Evolutionary conservation across 1,140 invertebrate species (phyloP), one percentile per base, ranked within the genome.

Genomic region (Papilio dardanus): DNA sequence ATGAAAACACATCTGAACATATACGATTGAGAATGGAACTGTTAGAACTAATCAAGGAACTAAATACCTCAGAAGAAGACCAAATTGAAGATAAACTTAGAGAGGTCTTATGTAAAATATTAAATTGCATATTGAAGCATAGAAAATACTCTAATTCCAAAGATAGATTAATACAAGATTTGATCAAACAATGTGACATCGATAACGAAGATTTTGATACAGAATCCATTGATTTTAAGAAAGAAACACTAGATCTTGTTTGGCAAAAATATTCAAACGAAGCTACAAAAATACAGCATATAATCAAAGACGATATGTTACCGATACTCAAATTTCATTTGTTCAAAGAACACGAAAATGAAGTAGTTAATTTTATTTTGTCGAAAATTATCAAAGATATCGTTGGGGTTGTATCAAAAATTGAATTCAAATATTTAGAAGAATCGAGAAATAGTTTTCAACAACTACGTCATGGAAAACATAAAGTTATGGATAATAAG

Each of bases 291-390:
- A 73, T 73, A 58, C 71, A 58, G 7, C 28, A 50, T 4, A 21
- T 33, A 5, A 31, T 73, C 1, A 73, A 30, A 19, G 46, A 73
- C 33, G 71, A 73, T 16, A 58, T 58, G 71, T 58, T 73, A n/a
- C 71, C 16, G 14, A 58, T 73, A 12, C 42, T 73, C n/a, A 73
- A 73, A 73, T 73, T 58, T 40, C 67, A 69, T 58, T n/a, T 58
- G 3, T 54, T 73, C 24, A 73, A 73, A 12, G 50, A 73, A 35
- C 28, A 73, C 28, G 71, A 73, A 73, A 73, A 73, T 12, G 10
- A 58, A 35, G 46, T 54, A 2, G 10, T 73, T 19, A 35, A 54
- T 5, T 73, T 35, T 73, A 35, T 54, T 19, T 14, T 73, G 16
- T 54, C 71, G 5, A 54, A 54, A 58, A 73, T 73, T 58, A 54